phyloP scores from a whole-genome alignment of 1,140 invertebrate genomes.

The Zaprionus nigranus region DNA sequence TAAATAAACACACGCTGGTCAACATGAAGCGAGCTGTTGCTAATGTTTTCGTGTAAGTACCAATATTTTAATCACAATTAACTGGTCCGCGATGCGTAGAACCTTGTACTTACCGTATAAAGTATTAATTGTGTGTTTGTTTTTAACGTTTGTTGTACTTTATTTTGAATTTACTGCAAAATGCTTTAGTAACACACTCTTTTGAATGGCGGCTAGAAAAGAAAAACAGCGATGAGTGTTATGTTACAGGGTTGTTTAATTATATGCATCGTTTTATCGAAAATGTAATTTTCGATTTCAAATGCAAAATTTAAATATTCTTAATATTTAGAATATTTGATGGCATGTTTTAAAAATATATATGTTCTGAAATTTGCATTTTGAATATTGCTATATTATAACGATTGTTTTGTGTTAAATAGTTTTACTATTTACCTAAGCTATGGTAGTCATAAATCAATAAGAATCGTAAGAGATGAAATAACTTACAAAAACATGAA shows the following conservation, averaged over 20 bases:
- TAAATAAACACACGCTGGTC: conserved; percentile 52
- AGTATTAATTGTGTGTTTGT: conserved; percentile 8
- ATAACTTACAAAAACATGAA: background rate
- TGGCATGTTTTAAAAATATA: background rate
- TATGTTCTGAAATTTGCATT: background rate
- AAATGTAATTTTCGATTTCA: background rate
- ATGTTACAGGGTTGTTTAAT: conserved; percentile 35
- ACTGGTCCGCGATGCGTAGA: background rate
- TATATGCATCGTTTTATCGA: conserved; percentile 29
- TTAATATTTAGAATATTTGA: background rate
- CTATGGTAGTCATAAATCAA: background rate
- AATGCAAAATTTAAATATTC: conserved; percentile 7
- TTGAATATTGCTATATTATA: background rate
- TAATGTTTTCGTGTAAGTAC: conserved; percentile 19
- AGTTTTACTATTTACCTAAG: background rate
- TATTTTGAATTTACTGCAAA: conserved; percentile 40
- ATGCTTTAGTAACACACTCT: conserved; percentile 43
- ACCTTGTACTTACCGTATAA: conserved; percentile 35
- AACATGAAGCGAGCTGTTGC: conserved; percentile 34
- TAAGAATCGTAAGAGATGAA: background rate
- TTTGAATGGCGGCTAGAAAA: conserved; percentile 58
- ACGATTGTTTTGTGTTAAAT: background rate
- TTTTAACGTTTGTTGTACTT: conserved; percentile 34
- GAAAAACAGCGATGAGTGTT: conserved; percentile 47
- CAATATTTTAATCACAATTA: conserved; percentile 6